Conservation (phyloP, 2,113 vertebrate genomes). For the Cyprinodon brontotheroides region DNA sequence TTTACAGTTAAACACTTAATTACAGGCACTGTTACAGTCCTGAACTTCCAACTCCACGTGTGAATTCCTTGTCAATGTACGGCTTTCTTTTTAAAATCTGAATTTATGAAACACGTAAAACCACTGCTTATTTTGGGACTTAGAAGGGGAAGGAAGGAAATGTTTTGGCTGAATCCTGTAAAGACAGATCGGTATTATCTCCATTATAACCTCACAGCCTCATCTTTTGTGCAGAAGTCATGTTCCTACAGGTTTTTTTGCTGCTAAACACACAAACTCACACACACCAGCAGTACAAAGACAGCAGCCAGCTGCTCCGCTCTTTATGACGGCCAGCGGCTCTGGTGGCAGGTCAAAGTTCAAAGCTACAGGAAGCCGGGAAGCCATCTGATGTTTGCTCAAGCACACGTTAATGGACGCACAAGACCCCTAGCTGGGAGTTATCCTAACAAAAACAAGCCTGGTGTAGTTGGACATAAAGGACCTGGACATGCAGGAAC, state of each 20-base stretch:
- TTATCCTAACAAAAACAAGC: constrained; percentile 23
- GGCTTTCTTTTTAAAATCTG: constrained; percentile 1
- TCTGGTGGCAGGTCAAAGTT: constrained; percentile 43
- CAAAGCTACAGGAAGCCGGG: constrained; percentile 45
- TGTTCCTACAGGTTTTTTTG: constrained; percentile 49
- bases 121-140: neutral
- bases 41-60: neutral
- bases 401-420: neutral
- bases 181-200: constrained; percentile 9
- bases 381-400: constrained; percentile 17
- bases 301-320: constrained; percentile 35
- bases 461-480: neutral
- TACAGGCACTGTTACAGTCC: neutral
- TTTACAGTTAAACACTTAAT: constrained; percentile 4
- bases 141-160: constrained; percentile 12
- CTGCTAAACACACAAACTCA: constrained; percentile 42
- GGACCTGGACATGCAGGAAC: neutral
- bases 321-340: constrained; percentile 23
- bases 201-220: constrained; percentile 10
- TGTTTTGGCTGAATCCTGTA: neutral
- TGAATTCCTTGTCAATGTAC: neutral
- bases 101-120: constrained; percentile 15
- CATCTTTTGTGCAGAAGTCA: constrained; percentile 29
- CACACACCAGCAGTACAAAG: constrained; percentile 46
- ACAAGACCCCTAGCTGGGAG: constrained; percentile 1